These are phyloP conservation scores for Galaxea fascicularis DNA, from an alignment of 92 coral and sea anemone genomes.

Conservation along the genomic window DNA sequence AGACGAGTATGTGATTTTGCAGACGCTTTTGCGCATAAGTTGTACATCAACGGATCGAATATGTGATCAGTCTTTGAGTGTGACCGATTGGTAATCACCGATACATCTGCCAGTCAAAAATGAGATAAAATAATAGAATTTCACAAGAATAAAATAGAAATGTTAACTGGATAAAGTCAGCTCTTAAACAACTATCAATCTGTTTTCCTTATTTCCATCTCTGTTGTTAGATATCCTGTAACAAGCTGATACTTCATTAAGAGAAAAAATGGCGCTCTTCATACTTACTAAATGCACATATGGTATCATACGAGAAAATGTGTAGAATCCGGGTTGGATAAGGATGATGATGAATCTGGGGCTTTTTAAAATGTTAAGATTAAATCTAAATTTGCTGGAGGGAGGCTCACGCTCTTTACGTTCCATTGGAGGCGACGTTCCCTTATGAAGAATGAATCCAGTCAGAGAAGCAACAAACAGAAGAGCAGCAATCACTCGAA, in stretches of 20 bases:
- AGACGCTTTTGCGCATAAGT: too few relatives aligned
- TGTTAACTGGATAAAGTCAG: too few relatives aligned
- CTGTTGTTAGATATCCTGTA: not conserved
- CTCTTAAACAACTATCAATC: too few relatives aligned
- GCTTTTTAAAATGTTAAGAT: slow-evolving; percentile 3
- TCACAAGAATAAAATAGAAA: too few relatives aligned
- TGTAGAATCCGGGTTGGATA: not conserved
- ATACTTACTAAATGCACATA: slow-evolving; percentile 46
- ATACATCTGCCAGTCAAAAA: too few relatives aligned
- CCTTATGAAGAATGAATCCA: slow-evolving; percentile 12
- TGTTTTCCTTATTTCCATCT: too few relatives aligned
- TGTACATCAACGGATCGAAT: too few relatives aligned
- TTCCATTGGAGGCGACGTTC: slow-evolving; percentile 6
- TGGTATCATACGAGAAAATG: slow-evolving; percentile 36
- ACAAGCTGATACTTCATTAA: not conserved
- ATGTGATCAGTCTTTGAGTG: too few relatives aligned
- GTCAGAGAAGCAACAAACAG: slow-evolving; percentile 8
- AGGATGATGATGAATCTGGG: not conserved
- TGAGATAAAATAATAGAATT: too few relatives aligned
- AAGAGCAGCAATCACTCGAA: slow-evolving; percentile 50
- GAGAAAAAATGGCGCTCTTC: not conserved
- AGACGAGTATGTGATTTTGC: too few relatives aligned
- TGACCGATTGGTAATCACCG: too few relatives aligned
- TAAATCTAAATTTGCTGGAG: not conserved
- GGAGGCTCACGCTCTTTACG: not conserved